Evolutionary conservation across 2,888 invertebrate genomes (phyloP).

Genomic region (Zootermopsis nevadensis): DNA sequence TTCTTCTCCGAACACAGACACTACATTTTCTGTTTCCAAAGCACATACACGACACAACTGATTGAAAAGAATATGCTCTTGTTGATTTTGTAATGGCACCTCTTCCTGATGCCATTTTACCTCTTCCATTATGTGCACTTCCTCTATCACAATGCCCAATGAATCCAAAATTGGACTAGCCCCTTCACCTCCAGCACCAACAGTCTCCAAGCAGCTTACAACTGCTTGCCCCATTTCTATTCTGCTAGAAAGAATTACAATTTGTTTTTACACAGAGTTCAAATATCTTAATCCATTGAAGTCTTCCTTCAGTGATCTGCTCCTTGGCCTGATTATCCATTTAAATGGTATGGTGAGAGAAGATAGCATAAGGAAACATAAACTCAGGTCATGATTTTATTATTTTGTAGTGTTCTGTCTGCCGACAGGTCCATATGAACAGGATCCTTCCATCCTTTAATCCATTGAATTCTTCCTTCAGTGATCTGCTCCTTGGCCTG

Average conservation of each 20-base stretch:
- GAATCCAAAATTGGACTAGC: background rate
- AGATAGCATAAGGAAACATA: too few relatives aligned
- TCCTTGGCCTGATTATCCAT: too few relatives aligned
- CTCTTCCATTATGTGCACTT: conserved; percentile 18
- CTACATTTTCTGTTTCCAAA: conserved; percentile 40
- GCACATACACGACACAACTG: conserved; percentile 53
- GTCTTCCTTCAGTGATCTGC: too few relatives aligned
- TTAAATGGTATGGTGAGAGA: too few relatives aligned
- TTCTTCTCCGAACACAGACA: conserved; percentile 55
- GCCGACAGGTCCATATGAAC: too few relatives aligned
- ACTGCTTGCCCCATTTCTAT: background rate
- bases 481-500: too few relatives aligned
- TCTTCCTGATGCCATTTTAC: conserved; percentile 12
- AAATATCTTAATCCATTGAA: too few relatives aligned
- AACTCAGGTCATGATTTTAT: too few relatives aligned
- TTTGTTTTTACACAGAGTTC: background rate
- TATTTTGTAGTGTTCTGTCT: too few relatives aligned
- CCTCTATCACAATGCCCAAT: conserved; percentile 13
- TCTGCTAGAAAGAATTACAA: background rate
- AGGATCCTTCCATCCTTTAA: too few relatives aligned
- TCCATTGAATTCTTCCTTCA: too few relatives aligned
- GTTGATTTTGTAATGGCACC: background rate
- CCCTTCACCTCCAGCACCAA: background rate
- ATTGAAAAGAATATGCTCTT: background rate
- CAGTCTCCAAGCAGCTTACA: background rate